Percentiles rank a stretch among this genome's conserved stretches.
Evolutionary conservation across 2,113 vertebrate genomes (phyloP).

Genomic region (Amia ocellicauda): DNA sequence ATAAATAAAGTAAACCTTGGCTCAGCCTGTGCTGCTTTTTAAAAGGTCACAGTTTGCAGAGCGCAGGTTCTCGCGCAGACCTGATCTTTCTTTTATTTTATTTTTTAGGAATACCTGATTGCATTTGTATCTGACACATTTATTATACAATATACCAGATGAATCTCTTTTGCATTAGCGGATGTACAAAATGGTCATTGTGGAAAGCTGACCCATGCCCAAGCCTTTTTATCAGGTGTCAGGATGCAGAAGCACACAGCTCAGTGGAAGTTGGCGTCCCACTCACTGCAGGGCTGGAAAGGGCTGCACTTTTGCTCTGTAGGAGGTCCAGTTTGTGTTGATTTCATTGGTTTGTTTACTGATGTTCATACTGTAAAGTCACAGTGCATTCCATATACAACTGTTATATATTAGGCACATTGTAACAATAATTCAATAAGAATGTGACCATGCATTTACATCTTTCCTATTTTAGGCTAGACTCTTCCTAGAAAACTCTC

Average conservation of each 20-base stretch:
- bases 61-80: conserved; percentile 18
- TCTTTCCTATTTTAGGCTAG: too few relatives aligned
- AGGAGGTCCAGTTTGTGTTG: conserved; percentile 36
- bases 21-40: conserved; percentile 39
- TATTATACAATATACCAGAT: not conserved
- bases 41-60: conserved; percentile 65
- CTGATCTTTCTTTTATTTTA: not conserved
- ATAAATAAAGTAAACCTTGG: conserved; percentile 72
- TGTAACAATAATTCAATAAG: too few relatives aligned
- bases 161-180: not conserved
- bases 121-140: conserved; percentile 8
- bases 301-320: too few relatives aligned
- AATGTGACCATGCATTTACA: too few relatives aligned
- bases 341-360: conserved; percentile 38
- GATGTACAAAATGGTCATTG: not conserved
- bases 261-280: too few relatives aligned
- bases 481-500: too few relatives aligned
- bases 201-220: conserved; percentile 12
- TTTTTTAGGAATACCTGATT: conserved; percentile 24
- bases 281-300: too few relatives aligned
- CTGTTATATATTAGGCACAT: too few relatives aligned
- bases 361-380: conserved; percentile 26
- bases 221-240: not conserved
- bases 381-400: not conserved
- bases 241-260: too few relatives aligned